phyloP scores from a whole-genome alignment of 1,140 invertebrate genomes.

The Arion vulgaris region DNA sequence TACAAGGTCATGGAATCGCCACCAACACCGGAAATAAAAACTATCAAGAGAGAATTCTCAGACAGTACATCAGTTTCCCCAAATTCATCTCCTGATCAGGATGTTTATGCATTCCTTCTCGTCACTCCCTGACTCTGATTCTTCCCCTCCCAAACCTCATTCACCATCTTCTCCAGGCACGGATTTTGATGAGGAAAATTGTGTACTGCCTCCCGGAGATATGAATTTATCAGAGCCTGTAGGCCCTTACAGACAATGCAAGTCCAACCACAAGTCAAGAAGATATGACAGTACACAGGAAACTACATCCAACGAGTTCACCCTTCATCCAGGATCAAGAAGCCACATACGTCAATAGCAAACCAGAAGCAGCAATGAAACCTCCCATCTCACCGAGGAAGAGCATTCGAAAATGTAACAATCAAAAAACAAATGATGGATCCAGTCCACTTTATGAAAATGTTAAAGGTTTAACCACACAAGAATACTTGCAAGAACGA shows the following conservation, averaged over 20 bases:
- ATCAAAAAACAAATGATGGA: constrained; percentile 4
- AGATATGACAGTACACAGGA: background rate
- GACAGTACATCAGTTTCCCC: constrained; percentile 67
- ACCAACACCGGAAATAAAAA: constrained; percentile 64
- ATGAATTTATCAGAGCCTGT: background rate
- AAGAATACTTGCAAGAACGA: constrained; percentile 27
- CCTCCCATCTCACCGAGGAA: constrained; percentile 35
- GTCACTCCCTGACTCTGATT: constrained; percentile 69
- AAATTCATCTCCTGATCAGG: constrained; percentile 60
- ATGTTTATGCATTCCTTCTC: constrained; percentile 64
- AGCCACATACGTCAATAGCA: background rate
- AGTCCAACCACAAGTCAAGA: background rate
- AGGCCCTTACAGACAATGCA: constrained; percentile 32
- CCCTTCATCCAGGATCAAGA: background rate
- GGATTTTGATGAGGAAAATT: constrained; percentile 60
- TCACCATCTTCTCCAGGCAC: constrained; percentile 65
- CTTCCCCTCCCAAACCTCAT: constrained; percentile 69
- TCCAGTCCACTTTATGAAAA: constrained; percentile 31
- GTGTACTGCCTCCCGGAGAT: background rate
- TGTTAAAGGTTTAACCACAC: constrained; percentile 14
- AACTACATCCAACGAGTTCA: background rate
- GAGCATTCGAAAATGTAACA: constrained; percentile 18
- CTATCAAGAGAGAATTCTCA: constrained; percentile 65
- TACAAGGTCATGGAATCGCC: constrained; percentile 68
- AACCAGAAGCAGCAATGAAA: constrained; percentile 16